Evolutionary conservation across 2,797 vertebrate genomes (phyloP).

Genomic region (Ceyx erithaca): DNA sequence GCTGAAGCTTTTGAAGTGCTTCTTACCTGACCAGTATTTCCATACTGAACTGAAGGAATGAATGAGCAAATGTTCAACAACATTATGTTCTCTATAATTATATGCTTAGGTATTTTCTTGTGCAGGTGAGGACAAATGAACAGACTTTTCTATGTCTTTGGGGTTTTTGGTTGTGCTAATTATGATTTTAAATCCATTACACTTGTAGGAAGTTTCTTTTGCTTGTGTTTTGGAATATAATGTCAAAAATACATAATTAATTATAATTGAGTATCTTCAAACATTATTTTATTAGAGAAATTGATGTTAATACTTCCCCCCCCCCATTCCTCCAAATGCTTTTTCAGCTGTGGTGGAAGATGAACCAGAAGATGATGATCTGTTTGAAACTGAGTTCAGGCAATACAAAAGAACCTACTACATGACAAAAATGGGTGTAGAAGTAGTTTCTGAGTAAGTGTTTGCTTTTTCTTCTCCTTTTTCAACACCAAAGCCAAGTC

Average conservation of each 20-base stretch:
- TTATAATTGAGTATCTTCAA: not conserved
- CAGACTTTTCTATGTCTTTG: not conserved
- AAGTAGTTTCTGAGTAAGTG: conserved; percentile 95
- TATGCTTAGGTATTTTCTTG: not conserved
- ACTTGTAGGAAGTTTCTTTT: not conserved
- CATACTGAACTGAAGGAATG: not conserved
- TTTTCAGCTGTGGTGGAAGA: conserved; percentile 82
- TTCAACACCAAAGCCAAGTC: not conserved
- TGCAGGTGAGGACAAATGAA: not conserved
- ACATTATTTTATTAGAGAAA: not conserved
- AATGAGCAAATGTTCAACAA: not conserved
- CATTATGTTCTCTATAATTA: not conserved
- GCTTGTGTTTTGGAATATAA: not conserved
- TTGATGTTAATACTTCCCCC: not conserved
- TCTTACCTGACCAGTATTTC: not conserved
- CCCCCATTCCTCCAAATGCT: not conserved
- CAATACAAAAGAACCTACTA: conserved; percentile 98
- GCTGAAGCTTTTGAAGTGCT: not conserved
- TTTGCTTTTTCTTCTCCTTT: not conserved
- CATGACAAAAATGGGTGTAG: conserved; percentile 97
- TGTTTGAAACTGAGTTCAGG: conserved; percentile 96
- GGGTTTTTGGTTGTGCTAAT: not conserved
- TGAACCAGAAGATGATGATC: conserved; percentile 91
- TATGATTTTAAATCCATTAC: not conserved
- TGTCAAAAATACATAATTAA: not conserved